Base-by-base conservation (phyloP, 2,888 invertebrate species). In the Octodonta nipae region DNA sequence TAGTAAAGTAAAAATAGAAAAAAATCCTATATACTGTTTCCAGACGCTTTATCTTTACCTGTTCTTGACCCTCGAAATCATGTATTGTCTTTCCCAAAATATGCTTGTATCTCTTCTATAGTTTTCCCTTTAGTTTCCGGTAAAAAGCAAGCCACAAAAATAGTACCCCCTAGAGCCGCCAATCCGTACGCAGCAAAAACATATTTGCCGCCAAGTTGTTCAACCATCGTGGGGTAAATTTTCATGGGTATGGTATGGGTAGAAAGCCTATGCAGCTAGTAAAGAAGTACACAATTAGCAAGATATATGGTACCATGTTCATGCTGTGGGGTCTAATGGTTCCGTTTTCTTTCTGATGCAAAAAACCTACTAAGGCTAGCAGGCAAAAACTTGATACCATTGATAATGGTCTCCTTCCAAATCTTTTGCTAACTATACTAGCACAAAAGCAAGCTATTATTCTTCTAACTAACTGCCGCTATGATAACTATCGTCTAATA, bases 181-280 rank as follows among this genome's bases (percentile, higher is more conserved):
- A 46, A 37, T 0, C 65, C 65, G 44, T 67, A 71, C 40, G 69
- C 67, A 17, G 56, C 58, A 41, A 71, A 71, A 0, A 68, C 61
- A 0, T 68, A 68, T 17, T 61, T 55, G 15, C 56, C 58, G 0
- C 63, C 61, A 44, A 70, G 51, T 2, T 39, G 22, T 0, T 36
- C 15, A 6, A 58, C 41, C 62, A 71, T 63, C 15, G 59, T 52
- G 0, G 66, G 66, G 43, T 68, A 70, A 2, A 59, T 53, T 44
- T 71, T 71, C 1, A 71, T 60, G 70, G 69, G 46, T 68, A 72
- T 0, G 72, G 72, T 3, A 72, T 44, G 0, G 67, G 66, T n/a
- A 70, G 50, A 40, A 69, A 70, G 1, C 71, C 72, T 1, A 70
- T 35, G 0, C 70, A 67, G 34, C 67, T 67, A 11, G 61, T 57